Conservation (phyloP, 2,888 invertebrate genomes). For the Anodontia alba region DNA sequence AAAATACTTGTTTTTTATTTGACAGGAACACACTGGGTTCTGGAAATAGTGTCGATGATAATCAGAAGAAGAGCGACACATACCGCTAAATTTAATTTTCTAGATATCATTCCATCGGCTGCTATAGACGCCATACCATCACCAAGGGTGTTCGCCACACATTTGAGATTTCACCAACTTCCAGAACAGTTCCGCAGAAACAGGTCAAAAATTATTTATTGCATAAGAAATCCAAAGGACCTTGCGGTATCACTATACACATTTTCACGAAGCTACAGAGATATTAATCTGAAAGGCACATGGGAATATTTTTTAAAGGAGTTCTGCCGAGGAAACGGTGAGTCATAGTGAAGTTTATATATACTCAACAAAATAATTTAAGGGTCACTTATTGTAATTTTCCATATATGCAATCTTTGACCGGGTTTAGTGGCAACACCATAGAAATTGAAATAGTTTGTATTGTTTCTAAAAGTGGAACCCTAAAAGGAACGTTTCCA, state of each 20-base stretch:
- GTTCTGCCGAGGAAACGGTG: too few relatives aligned
- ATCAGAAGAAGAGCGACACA: conserved; percentile 19
- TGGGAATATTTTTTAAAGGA: conserved; percentile 30
- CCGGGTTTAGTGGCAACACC: too few relatives aligned
- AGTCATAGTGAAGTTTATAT: too few relatives aligned
- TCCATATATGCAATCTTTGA: too few relatives aligned
- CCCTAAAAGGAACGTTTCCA: too few relatives aligned
- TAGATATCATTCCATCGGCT: conserved; percentile 29
- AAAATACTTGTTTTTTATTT: too few relatives aligned
- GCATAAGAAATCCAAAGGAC: conserved; percentile 43
- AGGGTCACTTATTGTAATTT: too few relatives aligned
- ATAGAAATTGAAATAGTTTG: too few relatives aligned
- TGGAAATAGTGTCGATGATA: conserved; percentile 36
- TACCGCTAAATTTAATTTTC: conserved; percentile 18
- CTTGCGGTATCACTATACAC: conserved; percentile 28
- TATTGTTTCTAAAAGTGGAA: too few relatives aligned
- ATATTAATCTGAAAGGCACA: conserved; percentile 13
- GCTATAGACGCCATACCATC: conserved; percentile 15
- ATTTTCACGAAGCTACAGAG: conserved; percentile 7
- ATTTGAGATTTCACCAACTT: conserved; percentile 28
- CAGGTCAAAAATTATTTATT: conserved; percentile 27
- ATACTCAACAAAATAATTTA: too few relatives aligned
- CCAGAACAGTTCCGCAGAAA: conserved; percentile 25
- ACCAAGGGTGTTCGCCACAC: conserved; percentile 26
- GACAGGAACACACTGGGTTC: conserved; percentile 43